Evolutionary conservation across 1,140 invertebrate genomes (phyloP), one percentile per base, ranked within the genome.

Genomic region (Brevipalpus yothersi): DNA sequence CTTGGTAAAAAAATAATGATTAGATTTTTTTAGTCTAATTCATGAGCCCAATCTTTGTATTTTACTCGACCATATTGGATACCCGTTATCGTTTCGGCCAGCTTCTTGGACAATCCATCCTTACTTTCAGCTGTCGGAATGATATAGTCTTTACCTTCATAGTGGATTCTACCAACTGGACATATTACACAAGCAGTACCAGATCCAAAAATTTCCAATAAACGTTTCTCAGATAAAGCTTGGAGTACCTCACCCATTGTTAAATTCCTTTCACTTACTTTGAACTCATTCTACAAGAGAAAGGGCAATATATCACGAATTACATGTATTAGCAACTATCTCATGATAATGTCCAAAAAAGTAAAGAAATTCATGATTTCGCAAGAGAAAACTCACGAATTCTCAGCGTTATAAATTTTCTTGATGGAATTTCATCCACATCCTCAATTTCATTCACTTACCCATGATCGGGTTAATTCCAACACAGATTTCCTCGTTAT

Each of bases 131-230:
- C 57, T 17, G 59, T 58, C 4, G 66, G 66, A 51, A 67, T 62
- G 2, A 42, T 19, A 13, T 62, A 56, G 63, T 75, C 67, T 61
- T 78, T 65, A 4, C 76, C 80, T 61, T 80, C 58, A 69, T 82
- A 91, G 43, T 80, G 75, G 58, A 97, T 86, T 41, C 77, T 75
- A 40, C 80, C 81, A 45, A 97, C 79, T 2, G 92, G 92, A 68
- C 84, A 90, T 1, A 97, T 81, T 53, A 91, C 76, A 65, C 86
- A 89, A 0, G 92, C 92, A 19, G 92, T 97, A 58, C 92, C 92
- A 54, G 86, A 78, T 51, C 90, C 91, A 74, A 97, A 97, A 66
- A 94, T 76, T 73, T 96, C 91, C 62, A 92, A 68, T 54, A 96
- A 70, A 53, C 86, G 79, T 63, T 84, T 84, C 71, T 88, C 78